Base-by-base conservation (phyloP, 2,888 invertebrate species). In the Listrodromus nycthemerus region DNA sequence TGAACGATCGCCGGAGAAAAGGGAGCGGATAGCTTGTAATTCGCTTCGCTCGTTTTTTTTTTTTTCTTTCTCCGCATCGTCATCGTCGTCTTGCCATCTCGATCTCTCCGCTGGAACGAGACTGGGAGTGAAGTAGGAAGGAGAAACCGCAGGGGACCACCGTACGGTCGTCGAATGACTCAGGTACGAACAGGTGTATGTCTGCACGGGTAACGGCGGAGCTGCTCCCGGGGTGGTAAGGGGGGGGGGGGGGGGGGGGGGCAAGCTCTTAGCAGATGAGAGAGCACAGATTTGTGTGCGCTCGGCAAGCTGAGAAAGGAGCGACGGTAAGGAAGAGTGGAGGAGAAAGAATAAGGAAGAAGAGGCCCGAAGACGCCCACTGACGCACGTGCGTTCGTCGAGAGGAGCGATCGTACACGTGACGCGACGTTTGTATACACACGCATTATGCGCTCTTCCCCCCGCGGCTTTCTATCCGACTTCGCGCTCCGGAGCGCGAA, bases 101-200 rank as follows among this genome's bases (percentile, higher is more conserved):
- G 27, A 27, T 69, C 69, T 69, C 61, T 67, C 24, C 63, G 50
- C 58, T 21, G 33, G 13, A 70, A 19, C 27, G 75, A 52, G 65
- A 55, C 27, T 70, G 69, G 69, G 52, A 27, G 30, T 33, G 78
- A 80, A 76, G 73, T 76, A 73, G 82, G 74, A 85, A 63, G 78
- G 76, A 75, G 63, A 84, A 84, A 80, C 88, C 86, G 85, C 86
- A 82, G 88, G 89, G 89, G 88, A 88, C 83, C 87, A 79, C 86
- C 74, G 80, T 80, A 78, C 67, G 69, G 78, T 79, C 70, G 73
- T 75, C 81, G 81, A 84, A 81, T 89, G 90, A 90, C 88, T 89
- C 91, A 87, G 87, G 85, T 71, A 74, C 82, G 86, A 89, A 90
- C 89, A 91, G 91, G 91, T 86, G 86, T 84, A 85, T 83, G 84